phyloP scores from a whole-genome alignment of 2,113 vertebrate genomes.

The Cathartes aura region DNA sequence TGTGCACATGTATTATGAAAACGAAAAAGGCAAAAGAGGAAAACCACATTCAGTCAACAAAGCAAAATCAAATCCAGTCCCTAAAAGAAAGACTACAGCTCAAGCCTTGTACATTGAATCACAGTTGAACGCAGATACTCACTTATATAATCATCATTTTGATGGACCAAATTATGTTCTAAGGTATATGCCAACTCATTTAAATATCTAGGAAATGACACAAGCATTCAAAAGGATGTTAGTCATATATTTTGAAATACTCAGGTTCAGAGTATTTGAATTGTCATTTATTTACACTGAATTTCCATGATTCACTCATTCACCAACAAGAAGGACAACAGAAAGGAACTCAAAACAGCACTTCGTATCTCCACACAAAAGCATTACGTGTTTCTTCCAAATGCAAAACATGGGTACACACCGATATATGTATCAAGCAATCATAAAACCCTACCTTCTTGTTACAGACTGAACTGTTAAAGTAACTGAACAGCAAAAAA shows the following conservation, averaged over 20 bases:
- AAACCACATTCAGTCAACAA: neutral
- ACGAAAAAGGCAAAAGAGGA: neutral
- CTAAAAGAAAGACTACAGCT: neutral
- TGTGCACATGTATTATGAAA: neutral
- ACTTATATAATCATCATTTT: neutral
- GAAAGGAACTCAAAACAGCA: neutral
- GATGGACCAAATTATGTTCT: neutral
- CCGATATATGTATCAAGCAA: neutral
- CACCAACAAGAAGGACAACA: neutral
- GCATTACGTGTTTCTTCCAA: neutral
- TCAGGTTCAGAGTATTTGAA: neutral
- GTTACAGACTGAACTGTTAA: neutral
- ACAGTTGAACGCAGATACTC: neutral
- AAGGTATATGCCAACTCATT: neutral
- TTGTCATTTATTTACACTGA: neutral
- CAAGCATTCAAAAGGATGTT: neutral
- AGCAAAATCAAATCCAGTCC: neutral
- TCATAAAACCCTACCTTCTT: neutral
- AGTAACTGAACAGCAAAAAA: neutral
- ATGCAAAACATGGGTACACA: neutral
- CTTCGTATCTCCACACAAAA: neutral
- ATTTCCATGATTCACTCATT: neutral
- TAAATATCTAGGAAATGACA: neutral
- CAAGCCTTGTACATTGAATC: neutral
- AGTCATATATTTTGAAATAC: neutral